phyloP scores from a whole-genome alignment of 2,797 vertebrate species.

The Oryzias sinensis region DNA sequence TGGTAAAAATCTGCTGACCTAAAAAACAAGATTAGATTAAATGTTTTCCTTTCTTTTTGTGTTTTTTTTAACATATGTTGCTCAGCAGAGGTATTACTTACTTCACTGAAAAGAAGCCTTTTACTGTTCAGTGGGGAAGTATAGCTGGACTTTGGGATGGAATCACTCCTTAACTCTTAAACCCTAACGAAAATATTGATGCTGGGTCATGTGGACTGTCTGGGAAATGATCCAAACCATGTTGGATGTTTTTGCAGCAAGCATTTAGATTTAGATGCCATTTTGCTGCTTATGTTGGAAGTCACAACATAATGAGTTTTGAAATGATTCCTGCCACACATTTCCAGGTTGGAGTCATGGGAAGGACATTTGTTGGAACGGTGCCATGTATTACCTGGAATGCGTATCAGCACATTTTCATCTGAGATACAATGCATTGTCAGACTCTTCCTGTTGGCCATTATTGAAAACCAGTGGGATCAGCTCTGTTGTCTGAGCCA shows the following conservation, averaged over 20 bases:
- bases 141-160: no score
- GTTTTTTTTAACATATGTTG: not conserved
- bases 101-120: no score
- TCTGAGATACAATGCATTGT: conserved; percentile 32
- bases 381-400: conserved; percentile 22
- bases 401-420: conserved; percentile 23
- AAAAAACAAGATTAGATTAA: conserved; percentile 4
- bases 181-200: not conserved
- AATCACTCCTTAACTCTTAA: no score
- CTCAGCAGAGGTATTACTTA: no score
- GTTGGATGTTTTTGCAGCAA: not conserved
- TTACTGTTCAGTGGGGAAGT: no score
- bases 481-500: conserved; percentile 4
- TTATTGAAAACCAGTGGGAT: not conserved
- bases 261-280: not conserved
- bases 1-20: not conserved
- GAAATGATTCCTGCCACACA: conserved; percentile 11
- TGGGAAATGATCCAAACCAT: conserved; percentile 20
- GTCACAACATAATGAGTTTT: conserved; percentile 28
- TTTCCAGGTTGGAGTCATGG: conserved; percentile 22
- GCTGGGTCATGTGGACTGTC: conserved; percentile 4
- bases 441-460: conserved; percentile 52
- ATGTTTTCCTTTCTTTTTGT: conserved; percentile 3
- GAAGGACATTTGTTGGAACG: conserved; percentile 15
- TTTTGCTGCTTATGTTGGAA: conserved; percentile 26